These are phyloP conservation scores for Brachyrhaphis roseni DNA, from an alignment of 2,797 vertebrate genomes.

Conservation along the genomic window DNA sequence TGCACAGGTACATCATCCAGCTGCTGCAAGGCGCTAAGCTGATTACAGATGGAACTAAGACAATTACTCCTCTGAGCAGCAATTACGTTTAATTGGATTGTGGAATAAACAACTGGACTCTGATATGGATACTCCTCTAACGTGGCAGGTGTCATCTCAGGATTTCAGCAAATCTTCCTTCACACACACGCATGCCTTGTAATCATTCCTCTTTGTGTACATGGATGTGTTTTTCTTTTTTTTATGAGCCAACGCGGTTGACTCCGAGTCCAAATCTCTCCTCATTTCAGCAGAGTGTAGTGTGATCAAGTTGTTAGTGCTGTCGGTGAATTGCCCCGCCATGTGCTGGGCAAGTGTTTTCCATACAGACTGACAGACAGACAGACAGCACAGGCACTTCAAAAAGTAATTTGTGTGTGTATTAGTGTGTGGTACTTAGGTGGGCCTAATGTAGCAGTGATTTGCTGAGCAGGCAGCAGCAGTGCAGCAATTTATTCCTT, in stretches of 20 bases:
- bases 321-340: conserved; percentile 48
- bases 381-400: conserved; percentile 30
- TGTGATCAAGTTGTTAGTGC: conserved; percentile 56
- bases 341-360: conserved; percentile 61
- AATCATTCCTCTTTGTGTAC: conserved; percentile 5
- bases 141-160: conserved; percentile 31
- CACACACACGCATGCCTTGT: conserved; percentile 6
- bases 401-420: conserved; percentile 59
- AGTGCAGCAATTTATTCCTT: conserved; percentile 75
- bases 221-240: not conserved
- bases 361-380: conserved; percentile 60
- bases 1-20: conserved; percentile 67
- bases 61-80: conserved; percentile 73
- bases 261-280: conserved; percentile 15
- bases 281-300: conserved; percentile 21
- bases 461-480: conserved; percentile 78
- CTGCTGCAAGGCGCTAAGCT: conserved; percentile 73
- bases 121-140: conserved; percentile 36
- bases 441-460: conserved; percentile 75
- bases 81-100: conserved; percentile 73
- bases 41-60: conserved; percentile 77
- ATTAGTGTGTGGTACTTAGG: conserved; percentile 64
- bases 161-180: conserved; percentile 15
- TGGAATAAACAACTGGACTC: conserved; percentile 54
- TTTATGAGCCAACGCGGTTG: conserved; percentile 19